Percentiles rank a stretch among this genome's conserved stretches.
Conservation (phyloP, 2,797 vertebrate species). For the Glyptemys insculpta region DNA sequence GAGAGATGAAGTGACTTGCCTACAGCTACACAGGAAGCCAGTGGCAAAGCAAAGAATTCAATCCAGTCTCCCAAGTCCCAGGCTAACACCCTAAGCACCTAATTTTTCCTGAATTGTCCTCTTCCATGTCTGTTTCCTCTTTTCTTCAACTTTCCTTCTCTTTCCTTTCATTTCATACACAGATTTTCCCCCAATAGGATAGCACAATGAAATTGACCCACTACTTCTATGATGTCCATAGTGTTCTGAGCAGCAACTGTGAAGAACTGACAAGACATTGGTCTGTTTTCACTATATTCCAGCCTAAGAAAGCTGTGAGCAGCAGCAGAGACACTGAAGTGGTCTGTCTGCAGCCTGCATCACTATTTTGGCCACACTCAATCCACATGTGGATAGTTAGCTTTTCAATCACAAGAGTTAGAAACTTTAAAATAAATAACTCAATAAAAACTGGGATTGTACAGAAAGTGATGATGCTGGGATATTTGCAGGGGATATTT, state of each 20-base stretch:
- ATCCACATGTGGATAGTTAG: background rate
- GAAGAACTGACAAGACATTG: background rate
- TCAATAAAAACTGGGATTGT: background rate
- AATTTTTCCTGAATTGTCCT: background rate
- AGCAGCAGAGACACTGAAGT: background rate
- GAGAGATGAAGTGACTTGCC: background rate
- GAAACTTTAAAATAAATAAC: background rate
- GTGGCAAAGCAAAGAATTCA: background rate
- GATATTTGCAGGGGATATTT: background rate
- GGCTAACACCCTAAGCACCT: background rate
- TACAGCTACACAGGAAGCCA: background rate
- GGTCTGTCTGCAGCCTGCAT: background rate
- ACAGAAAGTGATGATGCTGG: background rate
- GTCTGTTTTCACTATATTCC: accelerated
- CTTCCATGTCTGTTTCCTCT: background rate
- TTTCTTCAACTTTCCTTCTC: accelerated
- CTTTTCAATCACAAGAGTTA: background rate
- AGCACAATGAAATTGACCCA: background rate
- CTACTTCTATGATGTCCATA: background rate
- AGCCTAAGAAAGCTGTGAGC: background rate
- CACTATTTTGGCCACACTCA: background rate
- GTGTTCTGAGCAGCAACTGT: background rate
- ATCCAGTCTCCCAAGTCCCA: background rate
- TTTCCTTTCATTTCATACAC: background rate
- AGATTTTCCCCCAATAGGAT: background rate